Conservation (phyloP, 1,140 invertebrate genomes). For the Drosophila suzukii region DNA sequence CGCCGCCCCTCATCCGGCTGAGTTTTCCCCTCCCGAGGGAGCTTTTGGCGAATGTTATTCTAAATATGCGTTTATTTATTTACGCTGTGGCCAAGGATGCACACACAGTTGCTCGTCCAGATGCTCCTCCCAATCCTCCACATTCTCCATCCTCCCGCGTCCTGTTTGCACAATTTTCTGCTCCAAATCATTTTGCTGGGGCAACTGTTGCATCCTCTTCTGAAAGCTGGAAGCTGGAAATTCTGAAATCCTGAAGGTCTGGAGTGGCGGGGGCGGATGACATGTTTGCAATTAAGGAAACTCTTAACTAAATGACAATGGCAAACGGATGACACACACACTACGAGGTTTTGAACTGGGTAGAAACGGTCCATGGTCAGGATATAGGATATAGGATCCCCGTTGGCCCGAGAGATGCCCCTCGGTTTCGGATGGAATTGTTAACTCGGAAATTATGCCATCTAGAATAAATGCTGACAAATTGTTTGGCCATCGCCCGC, state of each 20-base stretch:
- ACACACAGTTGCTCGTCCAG: constrained; percentile 35
- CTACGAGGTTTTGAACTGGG: constrained; percentile 8
- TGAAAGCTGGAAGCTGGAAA: not conserved
- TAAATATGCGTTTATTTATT: constrained; percentile 73
- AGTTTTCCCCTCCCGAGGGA: constrained; percentile 14
- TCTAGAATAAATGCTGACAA: constrained; percentile 58
- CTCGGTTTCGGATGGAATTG: constrained; percentile 39
- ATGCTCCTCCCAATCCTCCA: constrained; percentile 1
- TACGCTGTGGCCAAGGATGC: constrained; percentile 54
- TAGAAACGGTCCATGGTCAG: constrained; percentile 3
- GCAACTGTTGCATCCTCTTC: constrained; percentile 60
- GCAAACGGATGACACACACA: constrained; percentile 52
- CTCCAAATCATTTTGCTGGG: constrained; percentile 58
- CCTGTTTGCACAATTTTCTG: constrained; percentile 63
- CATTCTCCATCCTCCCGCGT: not conserved
- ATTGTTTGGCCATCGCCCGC: constrained; percentile 37
- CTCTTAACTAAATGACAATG: constrained; percentile 66
- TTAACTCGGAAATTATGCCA: constrained; percentile 60
- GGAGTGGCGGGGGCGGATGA: constrained; percentile 20
- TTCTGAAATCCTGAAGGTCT: not conserved
- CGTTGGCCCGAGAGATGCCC: constrained; percentile 10
- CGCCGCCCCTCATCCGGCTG: not conserved
- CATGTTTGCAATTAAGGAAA: constrained; percentile 66
- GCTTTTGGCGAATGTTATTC: constrained; percentile 61
- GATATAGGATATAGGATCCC: constrained; percentile 1